A percentile compares a stretch with the other conserved stretches of the same genome.
Conservation (phyloP, 2,888 invertebrate species). For the Zhengitettix transpicula region DNA sequence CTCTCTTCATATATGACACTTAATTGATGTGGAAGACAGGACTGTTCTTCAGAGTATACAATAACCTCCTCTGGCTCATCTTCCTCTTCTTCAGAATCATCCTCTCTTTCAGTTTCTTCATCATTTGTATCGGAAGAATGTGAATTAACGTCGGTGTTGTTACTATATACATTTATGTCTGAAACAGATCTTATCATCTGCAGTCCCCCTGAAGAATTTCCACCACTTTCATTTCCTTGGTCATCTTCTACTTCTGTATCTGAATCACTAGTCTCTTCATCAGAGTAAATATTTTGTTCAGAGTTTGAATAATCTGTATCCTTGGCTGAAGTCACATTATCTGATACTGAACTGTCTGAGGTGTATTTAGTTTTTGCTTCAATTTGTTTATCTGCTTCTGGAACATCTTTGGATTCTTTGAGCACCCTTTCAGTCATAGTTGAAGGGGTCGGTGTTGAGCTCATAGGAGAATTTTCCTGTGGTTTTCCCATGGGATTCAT, state of each 20-base stretch:
- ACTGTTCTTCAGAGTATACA: conserved; percentile 17
- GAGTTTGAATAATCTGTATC: conserved; percentile 1
- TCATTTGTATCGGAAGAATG: conserved; percentile 14
- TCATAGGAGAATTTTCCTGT: conserved; percentile 1
- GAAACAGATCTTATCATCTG: conserved; percentile 35
- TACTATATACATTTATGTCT: conserved; percentile 30
- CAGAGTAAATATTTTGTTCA: too few species aligned
- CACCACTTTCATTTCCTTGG: conserved; percentile 8
- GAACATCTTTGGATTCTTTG: background rate
- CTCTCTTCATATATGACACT: conserved; percentile 45
- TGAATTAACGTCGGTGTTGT: conserved; percentile 9
- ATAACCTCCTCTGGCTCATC: conserved; percentile 15
- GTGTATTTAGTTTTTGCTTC: conserved; percentile 11
- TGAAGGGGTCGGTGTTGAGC: conserved; percentile 25
- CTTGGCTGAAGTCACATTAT: background rate
- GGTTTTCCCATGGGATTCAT: conserved; percentile 16
- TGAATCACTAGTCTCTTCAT: conserved; percentile 11
- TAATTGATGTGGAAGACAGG: conserved; percentile 29
- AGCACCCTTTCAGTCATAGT: conserved; percentile 18
- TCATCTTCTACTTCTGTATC: conserved; percentile 21
- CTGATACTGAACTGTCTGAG: background rate
- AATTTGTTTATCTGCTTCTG: conserved; percentile 7
- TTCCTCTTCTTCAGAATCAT: conserved; percentile 18
- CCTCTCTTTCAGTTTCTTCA: conserved; percentile 16
- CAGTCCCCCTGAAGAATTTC: conserved; percentile 14